A percentile compares a stretch with the other conserved stretches of the same genome.
phyloP scores from a whole-genome alignment of 2,113 vertebrate genomes.

The Heloderma charlesbogerti region DNA sequence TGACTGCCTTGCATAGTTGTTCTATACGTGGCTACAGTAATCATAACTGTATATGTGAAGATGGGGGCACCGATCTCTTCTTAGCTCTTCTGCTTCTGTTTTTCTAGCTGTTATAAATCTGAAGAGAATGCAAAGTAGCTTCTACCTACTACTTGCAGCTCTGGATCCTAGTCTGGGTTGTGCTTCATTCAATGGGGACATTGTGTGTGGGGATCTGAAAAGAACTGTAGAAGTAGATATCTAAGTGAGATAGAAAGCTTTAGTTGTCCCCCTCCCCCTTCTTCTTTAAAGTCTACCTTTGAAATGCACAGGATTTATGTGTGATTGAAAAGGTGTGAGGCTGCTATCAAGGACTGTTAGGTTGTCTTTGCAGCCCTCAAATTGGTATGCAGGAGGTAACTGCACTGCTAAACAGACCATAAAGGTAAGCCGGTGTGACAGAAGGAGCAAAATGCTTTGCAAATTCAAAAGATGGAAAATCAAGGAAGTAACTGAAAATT shows the following conservation, averaged over 20 bases:
- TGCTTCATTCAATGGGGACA: neutral
- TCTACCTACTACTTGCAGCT: neutral
- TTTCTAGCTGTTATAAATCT: neutral
- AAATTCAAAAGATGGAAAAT: neutral
- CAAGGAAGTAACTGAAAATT: neutral
- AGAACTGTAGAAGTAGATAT: neutral
- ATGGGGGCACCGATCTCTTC: neutral
- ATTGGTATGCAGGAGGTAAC: conserved; percentile 68
- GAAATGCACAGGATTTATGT: neutral
- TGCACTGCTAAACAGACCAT: conserved; percentile 59
- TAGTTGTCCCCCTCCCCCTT: neutral
- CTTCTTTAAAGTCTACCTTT: neutral
- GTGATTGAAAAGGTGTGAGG: conserved; percentile 13
- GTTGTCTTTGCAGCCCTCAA: conserved; percentile 48
- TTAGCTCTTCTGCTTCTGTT: neutral
- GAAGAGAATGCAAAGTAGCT: neutral
- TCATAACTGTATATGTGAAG: neutral
- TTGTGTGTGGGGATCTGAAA: neutral
- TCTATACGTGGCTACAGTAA: neutral
- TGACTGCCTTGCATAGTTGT: neutral
- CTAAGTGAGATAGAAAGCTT: neutral
- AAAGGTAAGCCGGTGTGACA: conserved; percentile 59
- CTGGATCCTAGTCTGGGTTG: neutral
- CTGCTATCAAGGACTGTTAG: conserved; percentile 16
- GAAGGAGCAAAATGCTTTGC: conserved; percentile 8